These are phyloP conservation scores for Corynorhinus townsendii DNA, from an alignment of 2,113 vertebrate genomes.

Conservation along the genomic window DNA sequence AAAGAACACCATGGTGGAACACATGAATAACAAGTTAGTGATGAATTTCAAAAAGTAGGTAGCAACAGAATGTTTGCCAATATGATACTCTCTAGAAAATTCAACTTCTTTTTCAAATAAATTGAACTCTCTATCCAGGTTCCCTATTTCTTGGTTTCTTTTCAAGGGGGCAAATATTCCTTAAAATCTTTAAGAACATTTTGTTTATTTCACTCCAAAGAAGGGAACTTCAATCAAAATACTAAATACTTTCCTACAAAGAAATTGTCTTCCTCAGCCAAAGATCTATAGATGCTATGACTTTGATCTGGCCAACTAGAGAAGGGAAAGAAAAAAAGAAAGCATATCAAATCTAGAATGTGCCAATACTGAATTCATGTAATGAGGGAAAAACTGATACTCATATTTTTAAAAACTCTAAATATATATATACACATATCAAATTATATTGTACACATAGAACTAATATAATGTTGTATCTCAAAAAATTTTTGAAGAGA, in stretches of 20 bases:
- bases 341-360: not conserved
- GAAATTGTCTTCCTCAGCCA: not conserved
- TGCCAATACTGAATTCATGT: not conserved
- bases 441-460: not conserved
- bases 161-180: not conserved
- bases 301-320: not conserved
- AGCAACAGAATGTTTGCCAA: not conserved
- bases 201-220: conserved; percentile 29
- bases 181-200: conserved; percentile 28
- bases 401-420: conserved; percentile 34
- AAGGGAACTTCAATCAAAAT: conserved; percentile 14
- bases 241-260: conserved; percentile 20
- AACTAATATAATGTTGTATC: not conserved
- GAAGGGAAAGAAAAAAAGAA: not conserved
- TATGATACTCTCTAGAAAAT: not conserved
- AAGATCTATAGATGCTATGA: not conserved
- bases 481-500: not conserved
- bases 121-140: not conserved
- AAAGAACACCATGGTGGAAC: not conserved
- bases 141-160: conserved; percentile 15
- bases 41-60: not conserved
- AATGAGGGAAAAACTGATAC: not conserved
- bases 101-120: not conserved
- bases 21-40: not conserved
- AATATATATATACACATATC: not conserved